phyloP scores from a whole-genome alignment of 2,113 vertebrate genomes.

The Pao palembangensis region DNA sequence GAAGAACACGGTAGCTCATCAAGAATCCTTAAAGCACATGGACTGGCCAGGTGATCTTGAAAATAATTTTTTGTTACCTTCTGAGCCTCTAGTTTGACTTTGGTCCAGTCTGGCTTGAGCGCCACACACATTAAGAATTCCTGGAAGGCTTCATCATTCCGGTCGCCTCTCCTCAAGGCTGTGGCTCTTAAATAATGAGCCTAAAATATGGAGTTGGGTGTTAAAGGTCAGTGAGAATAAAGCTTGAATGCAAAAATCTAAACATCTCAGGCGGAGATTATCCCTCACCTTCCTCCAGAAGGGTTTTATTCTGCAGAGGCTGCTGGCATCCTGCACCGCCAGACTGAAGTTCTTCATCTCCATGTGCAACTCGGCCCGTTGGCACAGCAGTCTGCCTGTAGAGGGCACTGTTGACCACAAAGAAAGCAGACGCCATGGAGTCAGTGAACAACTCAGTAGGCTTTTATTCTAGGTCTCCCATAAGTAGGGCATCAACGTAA shows the following conservation, averaged over 20 bases:
- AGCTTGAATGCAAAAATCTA: background rate
- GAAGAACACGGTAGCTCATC: background rate
- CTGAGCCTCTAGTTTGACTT: slow-evolving; percentile 86
- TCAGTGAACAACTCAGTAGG: slow-evolving; percentile 8
- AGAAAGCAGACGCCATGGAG: slow-evolving; percentile 8
- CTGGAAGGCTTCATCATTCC: slow-evolving; percentile 84
- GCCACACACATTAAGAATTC: slow-evolving; percentile 88
- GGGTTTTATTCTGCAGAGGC: slow-evolving; percentile 77
- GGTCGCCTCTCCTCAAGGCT: slow-evolving; percentile 79
- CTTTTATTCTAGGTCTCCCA: slow-evolving; percentile 28
- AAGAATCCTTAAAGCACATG: no score
- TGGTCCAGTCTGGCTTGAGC: slow-evolving; percentile 85
- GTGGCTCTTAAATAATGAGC: slow-evolving; percentile 85
- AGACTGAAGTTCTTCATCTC: slow-evolving; percentile 81
- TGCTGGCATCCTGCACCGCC: slow-evolving; percentile 77
- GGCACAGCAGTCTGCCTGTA: slow-evolving; percentile 76
- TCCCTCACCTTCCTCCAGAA: slow-evolving; percentile 79
- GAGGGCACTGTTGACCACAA: slow-evolving; percentile 74
- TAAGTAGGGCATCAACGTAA: slow-evolving; percentile 51
- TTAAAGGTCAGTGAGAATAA: background rate
- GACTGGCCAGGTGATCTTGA: background rate
- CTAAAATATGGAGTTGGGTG: slow-evolving; percentile 49
- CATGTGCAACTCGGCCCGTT: slow-evolving; percentile 80
- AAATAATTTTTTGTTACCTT: slow-evolving; percentile 72
- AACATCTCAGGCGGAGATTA: background rate